phyloP scores from a whole-genome alignment of 2,113 vertebrate species.

The Corythornis madagascariensis region DNA sequence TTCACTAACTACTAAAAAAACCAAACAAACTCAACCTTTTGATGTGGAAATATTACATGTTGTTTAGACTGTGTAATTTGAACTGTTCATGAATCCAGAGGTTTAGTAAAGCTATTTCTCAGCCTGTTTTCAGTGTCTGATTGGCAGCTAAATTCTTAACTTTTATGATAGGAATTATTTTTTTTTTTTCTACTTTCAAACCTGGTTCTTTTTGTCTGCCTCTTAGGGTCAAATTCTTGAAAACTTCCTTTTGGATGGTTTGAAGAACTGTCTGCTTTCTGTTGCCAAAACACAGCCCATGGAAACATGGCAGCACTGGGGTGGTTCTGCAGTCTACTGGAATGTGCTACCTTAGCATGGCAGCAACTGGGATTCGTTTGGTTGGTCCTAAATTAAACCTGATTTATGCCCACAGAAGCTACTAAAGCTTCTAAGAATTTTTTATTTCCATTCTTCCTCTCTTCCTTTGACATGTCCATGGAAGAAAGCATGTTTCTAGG shows the following conservation, averaged over 20 bases:
- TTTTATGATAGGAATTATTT: not conserved
- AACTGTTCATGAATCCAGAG: not conserved
- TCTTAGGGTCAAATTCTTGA: not conserved
- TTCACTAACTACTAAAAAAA: not conserved
- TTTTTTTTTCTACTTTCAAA: not conserved
- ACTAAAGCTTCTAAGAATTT: not conserved
- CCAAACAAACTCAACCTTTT: not conserved
- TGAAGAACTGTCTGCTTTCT: not conserved
- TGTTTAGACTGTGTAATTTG: not conserved
- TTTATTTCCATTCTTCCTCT: accelerated
- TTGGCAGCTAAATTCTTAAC: not conserved
- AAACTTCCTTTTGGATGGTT: not conserved
- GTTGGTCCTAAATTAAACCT: not conserved
- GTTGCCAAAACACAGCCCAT: not conserved
- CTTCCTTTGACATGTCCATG: not conserved
- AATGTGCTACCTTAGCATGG: not conserved
- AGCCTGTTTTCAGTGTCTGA: not conserved
- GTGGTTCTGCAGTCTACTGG: conserved; percentile 3
- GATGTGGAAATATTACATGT: conserved; percentile 22
- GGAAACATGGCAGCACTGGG: conserved; percentile 30
- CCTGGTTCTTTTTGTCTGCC: not conserved
- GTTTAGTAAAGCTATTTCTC: not conserved
- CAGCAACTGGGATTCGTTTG: not conserved
- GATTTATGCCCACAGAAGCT: not conserved
- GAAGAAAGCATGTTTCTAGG: not conserved